These are phyloP conservation scores for Dastarcus helophoroides DNA, from an alignment of 2,888 invertebrate genomes.

Conservation along the genomic window DNA sequence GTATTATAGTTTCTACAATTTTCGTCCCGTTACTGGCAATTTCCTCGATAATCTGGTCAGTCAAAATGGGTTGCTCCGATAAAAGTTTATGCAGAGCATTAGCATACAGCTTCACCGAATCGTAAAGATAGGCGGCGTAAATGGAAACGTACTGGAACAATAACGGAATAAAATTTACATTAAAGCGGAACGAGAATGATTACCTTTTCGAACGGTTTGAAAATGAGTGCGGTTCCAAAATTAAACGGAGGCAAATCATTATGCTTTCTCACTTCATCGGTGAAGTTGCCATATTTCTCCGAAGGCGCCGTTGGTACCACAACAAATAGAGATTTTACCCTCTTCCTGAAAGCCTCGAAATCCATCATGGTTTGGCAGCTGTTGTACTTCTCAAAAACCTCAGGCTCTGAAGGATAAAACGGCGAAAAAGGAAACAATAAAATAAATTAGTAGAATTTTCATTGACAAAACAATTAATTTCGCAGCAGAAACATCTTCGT, in stretches of 20 bases:
- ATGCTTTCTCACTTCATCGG: slow-evolving; percentile 65
- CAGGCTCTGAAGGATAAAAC: slow-evolving; percentile 37
- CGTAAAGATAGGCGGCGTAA: slow-evolving; percentile 89
- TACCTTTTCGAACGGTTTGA: slow-evolving; percentile 33
- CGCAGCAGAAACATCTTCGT: too few species aligned
- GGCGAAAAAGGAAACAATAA: too few species aligned
- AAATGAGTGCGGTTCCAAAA: slow-evolving; percentile 53
- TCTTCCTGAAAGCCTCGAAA: slow-evolving; percentile 48
- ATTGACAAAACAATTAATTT: too few species aligned
- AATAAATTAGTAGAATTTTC: too few species aligned
- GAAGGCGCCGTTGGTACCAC: slow-evolving; percentile 79
- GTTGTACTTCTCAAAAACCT: slow-evolving; percentile 43
- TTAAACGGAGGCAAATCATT: slow-evolving; percentile 71
- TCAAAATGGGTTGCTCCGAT: slow-evolving; percentile 42
- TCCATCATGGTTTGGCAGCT: slow-evolving; percentile 48
- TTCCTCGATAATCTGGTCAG: slow-evolving; percentile 50
- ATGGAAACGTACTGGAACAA: slow-evolving; percentile 68
- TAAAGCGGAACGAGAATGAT: slow-evolving; percentile 4
- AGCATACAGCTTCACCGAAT: slow-evolving; percentile 87
- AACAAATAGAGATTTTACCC: slow-evolving; percentile 74
- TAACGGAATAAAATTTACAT: neutral
- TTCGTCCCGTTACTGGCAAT: slow-evolving; percentile 75
- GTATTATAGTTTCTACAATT: slow-evolving; percentile 78
- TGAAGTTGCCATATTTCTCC: slow-evolving; percentile 64
- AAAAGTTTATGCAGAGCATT: slow-evolving; percentile 69